phyloP scores from a whole-genome alignment of 2,113 vertebrate genomes.

The Tetrao urogallus region DNA sequence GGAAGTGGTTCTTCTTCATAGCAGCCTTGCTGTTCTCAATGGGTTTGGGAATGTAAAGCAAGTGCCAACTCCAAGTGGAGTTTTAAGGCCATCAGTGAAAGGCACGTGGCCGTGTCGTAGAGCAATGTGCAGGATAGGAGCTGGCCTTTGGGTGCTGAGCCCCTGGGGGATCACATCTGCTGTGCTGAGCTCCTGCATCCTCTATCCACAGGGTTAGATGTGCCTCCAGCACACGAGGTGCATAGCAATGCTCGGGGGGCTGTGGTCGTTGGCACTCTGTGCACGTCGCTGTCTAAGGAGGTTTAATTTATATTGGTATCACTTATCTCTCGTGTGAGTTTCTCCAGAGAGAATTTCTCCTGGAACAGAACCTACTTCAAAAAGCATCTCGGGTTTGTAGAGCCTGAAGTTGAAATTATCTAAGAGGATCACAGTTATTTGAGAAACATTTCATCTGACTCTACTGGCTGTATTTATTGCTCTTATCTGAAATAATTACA shows the following conservation, averaged over 20 bases:
- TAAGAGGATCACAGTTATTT: conserved; percentile 52
- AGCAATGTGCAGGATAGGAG: rapidly evolving
- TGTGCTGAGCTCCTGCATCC: not conserved
- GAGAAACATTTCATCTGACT: conserved; percentile 52
- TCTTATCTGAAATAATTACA: conserved; percentile 61
- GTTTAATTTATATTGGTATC: conserved; percentile 48
- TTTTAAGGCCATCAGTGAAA: not conserved
- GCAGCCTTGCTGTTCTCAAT: not conserved
- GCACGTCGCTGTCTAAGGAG: not conserved
- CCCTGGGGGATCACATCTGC: not conserved
- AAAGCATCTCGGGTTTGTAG: not conserved
- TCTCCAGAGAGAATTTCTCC: conserved; percentile 32
- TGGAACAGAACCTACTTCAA: conserved; percentile 45
- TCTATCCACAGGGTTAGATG: not conserved
- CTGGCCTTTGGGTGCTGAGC: not conserved
- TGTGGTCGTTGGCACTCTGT: not conserved
- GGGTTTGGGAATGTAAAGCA: not conserved
- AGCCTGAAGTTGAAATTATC: conserved; percentile 58
- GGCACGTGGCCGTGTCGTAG: rapidly evolving
- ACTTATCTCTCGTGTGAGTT: conserved; percentile 40
- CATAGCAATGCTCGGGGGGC: rapidly evolving
- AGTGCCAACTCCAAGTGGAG: not conserved
- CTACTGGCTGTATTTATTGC: not conserved
- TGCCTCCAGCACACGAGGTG: not conserved
- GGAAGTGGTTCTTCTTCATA: not conserved